A percentile compares a stretch with the other conserved stretches of the same genome.
These are phyloP conservation scores for Ochotona princeps DNA, from an alignment of 2,113 vertebrate species.

Conservation along the genomic window DNA sequence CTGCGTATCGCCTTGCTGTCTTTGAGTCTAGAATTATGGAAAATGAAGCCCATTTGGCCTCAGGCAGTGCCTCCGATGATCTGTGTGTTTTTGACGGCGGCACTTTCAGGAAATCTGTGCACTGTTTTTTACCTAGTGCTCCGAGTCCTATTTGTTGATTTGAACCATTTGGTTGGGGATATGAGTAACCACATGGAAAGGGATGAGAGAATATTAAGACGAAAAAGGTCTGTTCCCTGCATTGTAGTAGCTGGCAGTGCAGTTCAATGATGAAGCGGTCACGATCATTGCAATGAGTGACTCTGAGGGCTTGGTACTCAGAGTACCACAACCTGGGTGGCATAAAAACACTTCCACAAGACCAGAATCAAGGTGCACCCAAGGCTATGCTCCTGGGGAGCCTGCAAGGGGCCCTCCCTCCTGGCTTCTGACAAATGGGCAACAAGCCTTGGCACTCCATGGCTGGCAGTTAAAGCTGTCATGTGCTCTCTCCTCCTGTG, in stretches of 20 bases:
- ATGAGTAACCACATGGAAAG: neutral
- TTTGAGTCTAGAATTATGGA: neutral
- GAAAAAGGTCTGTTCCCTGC: fast-evolving
- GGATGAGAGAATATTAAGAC: too few species aligned
- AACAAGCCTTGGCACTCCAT: fast-evolving
- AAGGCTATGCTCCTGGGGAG: fast-evolving
- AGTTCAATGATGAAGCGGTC: neutral
- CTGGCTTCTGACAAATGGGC: neutral
- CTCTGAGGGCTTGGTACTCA: fast-evolving
- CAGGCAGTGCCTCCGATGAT: fast-evolving
- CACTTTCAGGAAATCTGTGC: fast-evolving
- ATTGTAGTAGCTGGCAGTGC: too few species aligned
- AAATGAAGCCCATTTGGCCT: neutral
- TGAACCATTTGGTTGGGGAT: neutral
- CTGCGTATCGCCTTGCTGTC: fast-evolving
- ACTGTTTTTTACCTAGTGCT: neutral
- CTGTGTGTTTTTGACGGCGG: neutral
- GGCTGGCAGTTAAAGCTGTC: fast-evolving
- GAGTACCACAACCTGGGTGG: neutral
- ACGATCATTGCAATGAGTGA: neutral
- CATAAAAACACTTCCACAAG: neutral
- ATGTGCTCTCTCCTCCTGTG: neutral
- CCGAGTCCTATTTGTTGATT: neutral
- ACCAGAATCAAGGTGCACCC: neutral
- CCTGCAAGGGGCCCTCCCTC: neutral